Base-by-base conservation (phyloP, 2,113 vertebrate genomes). In the Anguilla rostrata region DNA sequence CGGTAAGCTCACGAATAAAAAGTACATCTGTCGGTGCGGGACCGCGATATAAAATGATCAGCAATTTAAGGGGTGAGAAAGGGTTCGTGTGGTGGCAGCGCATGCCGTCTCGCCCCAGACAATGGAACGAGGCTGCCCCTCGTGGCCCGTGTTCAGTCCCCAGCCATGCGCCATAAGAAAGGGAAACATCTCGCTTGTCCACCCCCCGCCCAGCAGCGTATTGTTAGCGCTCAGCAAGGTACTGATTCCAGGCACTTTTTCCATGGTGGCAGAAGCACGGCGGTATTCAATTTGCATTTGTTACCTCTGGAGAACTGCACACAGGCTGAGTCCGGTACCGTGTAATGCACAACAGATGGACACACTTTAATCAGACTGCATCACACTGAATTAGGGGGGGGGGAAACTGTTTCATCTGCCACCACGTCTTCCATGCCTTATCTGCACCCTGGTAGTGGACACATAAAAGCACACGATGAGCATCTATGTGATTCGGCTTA, bases 131-230 rank as follows among this genome's bases (percentile, higher is more conserved):
- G 93, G 95, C 95, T 91, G 88, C 94, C 96, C 95, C 94, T 95
- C 91, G 93, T 95, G 96, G 95, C 97, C 96, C 91, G 93, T 92
- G 92, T 94, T 94, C 95, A 97, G 89, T 89, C 91, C 91, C 87
- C 84, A 95, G 95, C 95, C 97, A 97, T 98, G 96, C 97, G 96
- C 95, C 93, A 92, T 94, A 93, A 96, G 94, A 97, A 96, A 97
- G 95, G 93, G 93, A 93, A 95, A 93, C 92, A 92, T 92, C 90
- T 91, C 92, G 93, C 91, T 91, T 91, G 53, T 91, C 86, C 92
- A 85, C 82, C 88, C 82, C 88, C 95, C 92, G 92, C 94, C 92
- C 95, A 94, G 92, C 90, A 88, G 92, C 91, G 90, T 93, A 96
- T 98, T 97, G 96, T 97, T 95, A 92, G 89, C 93, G 94, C 97